phyloP scores from a whole-genome alignment of 2,797 vertebrate species.

The Delichon dasypus region DNA sequence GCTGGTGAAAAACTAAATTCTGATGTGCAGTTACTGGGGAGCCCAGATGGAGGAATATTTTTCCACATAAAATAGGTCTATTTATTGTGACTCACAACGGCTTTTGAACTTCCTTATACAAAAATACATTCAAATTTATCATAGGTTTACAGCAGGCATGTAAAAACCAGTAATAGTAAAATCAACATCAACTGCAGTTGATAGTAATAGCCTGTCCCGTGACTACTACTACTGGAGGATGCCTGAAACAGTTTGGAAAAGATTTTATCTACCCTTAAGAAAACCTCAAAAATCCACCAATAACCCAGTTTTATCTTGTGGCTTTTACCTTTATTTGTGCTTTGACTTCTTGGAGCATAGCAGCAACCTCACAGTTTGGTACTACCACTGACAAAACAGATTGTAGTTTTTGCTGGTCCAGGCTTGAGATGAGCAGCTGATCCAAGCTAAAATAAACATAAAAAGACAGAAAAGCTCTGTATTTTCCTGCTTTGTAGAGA shows the following conservation, averaged over 20 bases:
- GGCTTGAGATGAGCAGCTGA: conserved; percentile 77
- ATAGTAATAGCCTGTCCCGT: not conserved
- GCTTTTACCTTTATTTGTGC: conserved; percentile 83
- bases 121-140: not conserved
- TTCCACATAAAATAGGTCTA: not conserved
- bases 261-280: not conserved
- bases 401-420: conserved; percentile 82
- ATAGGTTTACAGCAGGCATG: not conserved
- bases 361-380: conserved; percentile 72
- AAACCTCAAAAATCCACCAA: not conserved
- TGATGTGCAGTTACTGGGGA: not conserved
- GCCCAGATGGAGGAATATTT: not conserved
- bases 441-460: conserved; percentile 78
- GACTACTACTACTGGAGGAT: not conserved
- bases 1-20: not conserved
- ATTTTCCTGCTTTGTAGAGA: not conserved
- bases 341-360: conserved; percentile 82
- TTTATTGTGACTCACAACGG: not conserved
- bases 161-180: not conserved
- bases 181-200: not conserved
- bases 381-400: conserved; percentile 76
- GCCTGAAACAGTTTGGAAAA: not conserved
- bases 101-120: not conserved
- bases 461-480: not conserved
- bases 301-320: not conserved